phyloP scores from a whole-genome alignment of 2,113 vertebrate genomes.

The Pica pica region DNA sequence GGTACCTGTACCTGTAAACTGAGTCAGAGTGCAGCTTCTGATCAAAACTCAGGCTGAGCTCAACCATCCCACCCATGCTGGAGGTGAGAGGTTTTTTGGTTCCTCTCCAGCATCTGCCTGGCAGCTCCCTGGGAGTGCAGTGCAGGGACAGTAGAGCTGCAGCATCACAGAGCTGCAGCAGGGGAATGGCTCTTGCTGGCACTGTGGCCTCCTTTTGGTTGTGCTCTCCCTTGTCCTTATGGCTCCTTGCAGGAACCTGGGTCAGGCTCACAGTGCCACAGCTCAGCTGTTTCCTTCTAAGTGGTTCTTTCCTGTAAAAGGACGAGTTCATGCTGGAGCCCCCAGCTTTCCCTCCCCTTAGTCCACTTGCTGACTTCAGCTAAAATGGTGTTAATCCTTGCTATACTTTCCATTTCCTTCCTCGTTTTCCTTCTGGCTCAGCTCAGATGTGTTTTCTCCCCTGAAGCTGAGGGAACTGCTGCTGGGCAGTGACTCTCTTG shows the following conservation, averaged over 20 bases:
- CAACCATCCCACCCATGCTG: background rate
- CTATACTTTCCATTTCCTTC: background rate
- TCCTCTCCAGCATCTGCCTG: background rate
- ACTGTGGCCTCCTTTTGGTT: background rate
- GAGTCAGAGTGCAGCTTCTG: background rate
- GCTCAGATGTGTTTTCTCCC: background rate
- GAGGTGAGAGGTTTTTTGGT: background rate
- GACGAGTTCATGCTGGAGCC: background rate
- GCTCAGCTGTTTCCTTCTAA: background rate
- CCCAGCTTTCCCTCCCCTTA: background rate
- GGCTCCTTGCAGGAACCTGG: background rate
- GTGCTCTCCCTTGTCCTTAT: background rate
- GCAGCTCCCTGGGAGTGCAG: background rate
- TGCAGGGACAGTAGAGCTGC: background rate
- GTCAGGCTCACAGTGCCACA: background rate
- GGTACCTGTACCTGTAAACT: background rate
- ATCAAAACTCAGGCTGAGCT: background rate
- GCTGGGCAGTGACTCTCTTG: background rate
- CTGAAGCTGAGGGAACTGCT: background rate
- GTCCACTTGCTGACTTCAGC: background rate
- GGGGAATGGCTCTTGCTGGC: background rate
- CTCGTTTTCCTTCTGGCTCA: background rate
- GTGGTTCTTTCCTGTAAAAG: background rate
- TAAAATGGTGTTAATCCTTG: background rate
- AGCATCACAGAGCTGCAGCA: accelerated